Evolutionary conservation across 2,113 vertebrate species (phyloP), one percentile per base, ranked within the genome.

Genomic region (Oriolus oriolus): DNA sequence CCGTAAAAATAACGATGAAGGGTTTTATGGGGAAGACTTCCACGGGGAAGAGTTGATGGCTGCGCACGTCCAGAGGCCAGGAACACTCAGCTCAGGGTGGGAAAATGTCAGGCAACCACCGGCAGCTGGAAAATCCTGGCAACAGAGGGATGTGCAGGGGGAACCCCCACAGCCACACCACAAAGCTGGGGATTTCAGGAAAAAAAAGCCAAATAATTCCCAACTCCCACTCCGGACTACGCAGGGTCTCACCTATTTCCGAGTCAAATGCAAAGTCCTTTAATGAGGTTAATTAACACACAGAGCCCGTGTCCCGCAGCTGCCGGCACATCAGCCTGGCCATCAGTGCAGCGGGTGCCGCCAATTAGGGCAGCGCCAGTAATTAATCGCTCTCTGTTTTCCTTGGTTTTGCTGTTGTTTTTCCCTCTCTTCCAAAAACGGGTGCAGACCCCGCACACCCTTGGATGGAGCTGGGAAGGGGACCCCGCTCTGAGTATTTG

Each of bases 111-210:
- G 71, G 41, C 1, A 11, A 33, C 9, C 14, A 9, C 7, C 24
- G 31, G 33, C 0, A 1, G n/a, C 7, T 42, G n/a, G 26, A 7
- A 81, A 66, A 82, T 26, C 26, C 23, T 5, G 23, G 16, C 35
- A 7, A 6, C 4, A 19, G 49, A 44, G 56, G 69, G 31, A 31
- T 41, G 41, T 6, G 22, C 30, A 17, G 23, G 13, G 28, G 49
- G 56, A 68, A 0, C 1, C 20, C 24, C 15, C 2, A 0, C 10
- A 14, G 33, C 18, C 15, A 3, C 4, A 0, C 8, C 44, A 3
- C 47, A 16, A 10, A 82, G 3, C 4, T 33, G 42, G 4, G 33
- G n/a, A 4, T 65, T 52, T 14, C 14, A 17, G 17, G 6, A 11
- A 71, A 33, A 56, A 42, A 3, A 56, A 2, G 0, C 31, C 4